phyloP scores from a whole-genome alignment of 2,113 vertebrate species.

The Oceanodroma tethys region DNA sequence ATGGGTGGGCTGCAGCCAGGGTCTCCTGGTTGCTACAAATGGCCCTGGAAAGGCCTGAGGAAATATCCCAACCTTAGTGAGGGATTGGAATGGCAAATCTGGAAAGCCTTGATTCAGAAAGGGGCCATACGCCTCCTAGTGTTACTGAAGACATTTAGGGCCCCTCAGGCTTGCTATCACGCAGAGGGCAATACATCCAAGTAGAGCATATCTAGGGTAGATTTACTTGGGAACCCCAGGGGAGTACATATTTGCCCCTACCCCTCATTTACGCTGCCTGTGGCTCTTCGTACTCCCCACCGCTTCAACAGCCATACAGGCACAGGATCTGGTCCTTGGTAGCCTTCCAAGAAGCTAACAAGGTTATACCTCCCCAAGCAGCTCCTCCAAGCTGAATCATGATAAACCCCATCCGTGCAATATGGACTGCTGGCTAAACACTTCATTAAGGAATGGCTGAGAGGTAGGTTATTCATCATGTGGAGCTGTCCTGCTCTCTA shows the following conservation, averaged over 20 bases:
- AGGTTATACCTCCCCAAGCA: not conserved
- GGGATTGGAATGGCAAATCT: not conserved
- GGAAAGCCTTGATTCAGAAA: not conserved
- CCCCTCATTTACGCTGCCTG: not conserved
- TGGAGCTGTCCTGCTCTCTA: not conserved
- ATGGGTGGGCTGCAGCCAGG: not conserved
- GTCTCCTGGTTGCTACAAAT: not conserved
- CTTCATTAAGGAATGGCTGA: not conserved
- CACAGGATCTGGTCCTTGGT: not conserved
- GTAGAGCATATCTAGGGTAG: not conserved
- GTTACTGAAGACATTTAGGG: not conserved
- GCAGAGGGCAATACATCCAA: not conserved
- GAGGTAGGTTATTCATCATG: not conserved
- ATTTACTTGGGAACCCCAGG: not conserved
- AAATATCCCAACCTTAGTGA: not conserved
- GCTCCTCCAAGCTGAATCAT: not conserved
- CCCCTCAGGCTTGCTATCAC: not conserved
- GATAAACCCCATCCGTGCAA: not conserved
- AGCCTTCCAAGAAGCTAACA: not conserved
- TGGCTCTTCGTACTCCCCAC: fast-evolving
- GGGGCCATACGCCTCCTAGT: not conserved
- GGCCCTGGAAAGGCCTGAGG: not conserved
- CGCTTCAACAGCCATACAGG: not conserved
- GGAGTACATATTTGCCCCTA: not conserved
- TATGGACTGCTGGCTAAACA: not conserved